Base-by-base conservation (phyloP, 2,888 invertebrate species). In the Diadromus collaris region DNA sequence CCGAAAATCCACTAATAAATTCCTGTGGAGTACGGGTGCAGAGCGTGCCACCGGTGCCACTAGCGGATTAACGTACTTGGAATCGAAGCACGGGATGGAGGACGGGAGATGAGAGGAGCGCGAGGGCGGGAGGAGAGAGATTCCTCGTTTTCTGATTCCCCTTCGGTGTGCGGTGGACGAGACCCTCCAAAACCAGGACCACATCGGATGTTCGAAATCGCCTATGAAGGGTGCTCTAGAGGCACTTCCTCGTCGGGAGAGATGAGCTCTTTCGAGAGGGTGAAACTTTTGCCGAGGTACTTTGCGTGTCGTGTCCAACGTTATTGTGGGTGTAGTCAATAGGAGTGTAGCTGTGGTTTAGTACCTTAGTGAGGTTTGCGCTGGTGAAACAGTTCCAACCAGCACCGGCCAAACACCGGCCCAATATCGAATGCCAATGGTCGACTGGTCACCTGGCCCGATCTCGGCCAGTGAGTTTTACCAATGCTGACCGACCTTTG, bases 31-130 rank as follows among this genome's bases (percentile, higher is more conserved):
- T 74, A 34, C 32, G 48, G 38, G 21, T 41, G 21, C 34, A 6
- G 13, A 60, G 60, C 60, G 60, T 60, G 77, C 51, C 48, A 68
- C 34, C 38, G 64, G n/a, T 38, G 38, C 64, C 54, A 51, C 51
- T 44, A 24, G 63, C 76, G 82, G 82, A 84, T 81, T 85, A 83
- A 81, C 81, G 75, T 79, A 79, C 82, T 85, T 81, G 77, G 56
- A 65, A 75, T 77, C 80, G 82, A 79, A 67, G 58, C 67, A 69
- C 74, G 78, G 77, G 72, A 68, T 65, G 70, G 38, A 76, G 80
- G 75, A 67, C 61, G 70, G 19, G 44, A 34, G 61, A 29, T 7
- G 51, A 60, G 34, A 19, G 60, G 27, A 44, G 24, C 56, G 51
- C 6, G 48, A 29, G 21, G 69, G 63, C 44, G 16, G 56, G 44